These are phyloP conservation scores for Epizoanthus fatuus DNA, from an alignment of 92 coral and sea anemone species.

Conservation along the genomic window DNA sequence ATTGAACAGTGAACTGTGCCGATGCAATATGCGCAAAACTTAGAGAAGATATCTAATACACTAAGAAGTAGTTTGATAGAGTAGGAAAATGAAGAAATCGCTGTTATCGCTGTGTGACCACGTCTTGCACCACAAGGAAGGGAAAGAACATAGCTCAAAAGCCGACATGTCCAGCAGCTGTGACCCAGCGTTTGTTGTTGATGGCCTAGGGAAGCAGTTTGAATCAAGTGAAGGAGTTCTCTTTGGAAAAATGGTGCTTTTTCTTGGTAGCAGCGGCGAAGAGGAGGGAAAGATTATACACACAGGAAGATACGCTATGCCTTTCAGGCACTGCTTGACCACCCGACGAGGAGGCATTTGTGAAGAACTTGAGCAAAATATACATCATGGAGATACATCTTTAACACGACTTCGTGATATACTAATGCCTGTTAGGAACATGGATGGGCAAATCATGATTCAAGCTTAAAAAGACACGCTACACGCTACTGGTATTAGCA, in stretches of 20 bases:
- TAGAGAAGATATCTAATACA: not conserved
- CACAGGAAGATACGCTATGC: conserved; percentile 29
- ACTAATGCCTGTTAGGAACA: conserved; percentile 41
- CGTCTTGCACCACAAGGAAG: conserved; percentile 22
- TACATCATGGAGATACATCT: conserved; percentile 33
- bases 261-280: conserved; percentile 29
- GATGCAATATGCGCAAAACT: not conserved
- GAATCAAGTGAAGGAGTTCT: conserved; percentile 40
- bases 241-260: conserved; percentile 46
- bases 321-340: conserved; percentile 35
- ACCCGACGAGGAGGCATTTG: conserved; percentile 45
- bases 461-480: not conserved
- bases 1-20: not conserved
- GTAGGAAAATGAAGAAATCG: conserved; percentile 31
- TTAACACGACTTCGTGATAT: conserved; percentile 48
- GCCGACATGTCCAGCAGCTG: not conserved
- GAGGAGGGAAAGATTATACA: conserved; percentile 21
- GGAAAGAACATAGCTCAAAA: not conserved
- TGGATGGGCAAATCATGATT: conserved; percentile 32
- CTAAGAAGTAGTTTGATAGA: not conserved
- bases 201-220: conserved; percentile 35
- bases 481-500: too few relatives aligned
- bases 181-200: conserved; percentile 34
- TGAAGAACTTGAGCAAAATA: conserved; percentile 31
- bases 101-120: conserved; percentile 29